Evolutionary conservation across 2,113 vertebrate genomes (phyloP).

Genomic region (Nycticorax nycticorax): DNA sequence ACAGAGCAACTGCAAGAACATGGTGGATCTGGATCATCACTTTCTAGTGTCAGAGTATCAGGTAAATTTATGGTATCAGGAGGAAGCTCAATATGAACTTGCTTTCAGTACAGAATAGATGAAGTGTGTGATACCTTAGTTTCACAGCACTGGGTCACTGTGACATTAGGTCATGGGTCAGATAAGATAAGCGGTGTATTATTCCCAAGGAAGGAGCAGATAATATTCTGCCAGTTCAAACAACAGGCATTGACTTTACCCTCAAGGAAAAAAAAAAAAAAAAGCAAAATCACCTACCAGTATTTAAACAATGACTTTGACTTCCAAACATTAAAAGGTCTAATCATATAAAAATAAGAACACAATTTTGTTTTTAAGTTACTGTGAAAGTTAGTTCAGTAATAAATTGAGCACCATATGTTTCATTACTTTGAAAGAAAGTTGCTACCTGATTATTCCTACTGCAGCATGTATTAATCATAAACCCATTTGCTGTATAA

Average conservation of each 20-base stretch:
- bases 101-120: neutral
- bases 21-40: neutral
- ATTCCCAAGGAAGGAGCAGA: constrained; percentile 30
- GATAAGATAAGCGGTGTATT: constrained; percentile 60
- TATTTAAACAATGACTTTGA: neutral
- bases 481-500: neutral
- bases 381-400: neutral
- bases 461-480: neutral
- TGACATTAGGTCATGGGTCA: constrained; percentile 54
- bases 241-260: constrained; percentile 47
- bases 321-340: neutral
- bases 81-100: neutral
- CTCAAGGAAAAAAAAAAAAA: neutral
- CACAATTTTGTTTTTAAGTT: neutral
- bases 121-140: neutral
- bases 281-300: neutral
- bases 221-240: constrained; percentile 63
- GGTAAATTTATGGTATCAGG: neutral
- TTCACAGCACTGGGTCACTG: constrained; percentile 53
- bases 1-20: neutral
- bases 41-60: neutral
- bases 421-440: neutral
- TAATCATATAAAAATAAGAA: neutral
- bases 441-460: neutral
- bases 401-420: neutral